Evolutionary conservation across 2,797 vertebrate species (phyloP).

Genomic region (Mormyrops attenuatus): DNA sequence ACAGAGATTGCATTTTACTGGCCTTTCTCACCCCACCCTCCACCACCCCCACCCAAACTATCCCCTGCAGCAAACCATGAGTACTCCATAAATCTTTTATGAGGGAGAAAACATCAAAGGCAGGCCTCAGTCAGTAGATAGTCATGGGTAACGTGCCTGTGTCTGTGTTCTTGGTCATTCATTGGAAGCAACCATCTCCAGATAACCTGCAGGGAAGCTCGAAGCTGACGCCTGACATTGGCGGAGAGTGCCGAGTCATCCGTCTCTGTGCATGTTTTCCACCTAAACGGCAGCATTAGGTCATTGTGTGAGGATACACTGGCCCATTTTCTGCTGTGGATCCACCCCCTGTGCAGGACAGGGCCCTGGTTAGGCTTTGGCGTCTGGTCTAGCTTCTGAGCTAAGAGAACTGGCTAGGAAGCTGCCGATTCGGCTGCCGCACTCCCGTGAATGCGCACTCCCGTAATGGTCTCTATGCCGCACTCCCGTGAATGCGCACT

Average conservation of each 20-base stretch:
- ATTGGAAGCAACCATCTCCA: neutral
- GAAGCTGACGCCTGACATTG: neutral
- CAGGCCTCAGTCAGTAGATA: slow-evolving; percentile 33
- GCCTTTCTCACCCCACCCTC: neutral
- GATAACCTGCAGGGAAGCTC: neutral
- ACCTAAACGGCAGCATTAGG: neutral
- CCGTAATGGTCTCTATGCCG: too few relatives aligned
- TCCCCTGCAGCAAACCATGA: neutral
- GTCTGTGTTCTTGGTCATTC: neutral
- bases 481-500: too few relatives aligned
- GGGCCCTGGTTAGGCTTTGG: neutral
- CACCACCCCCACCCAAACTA: neutral
- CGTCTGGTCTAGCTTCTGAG: neutral
- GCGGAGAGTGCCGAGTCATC: neutral
- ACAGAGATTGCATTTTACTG: slow-evolving; percentile 20
- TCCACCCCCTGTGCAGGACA: neutral
- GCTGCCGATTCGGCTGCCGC: neutral
- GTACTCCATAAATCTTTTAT: slow-evolving; percentile 21
- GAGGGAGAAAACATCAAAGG: slow-evolving; percentile 37
- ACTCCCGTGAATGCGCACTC: too few relatives aligned
- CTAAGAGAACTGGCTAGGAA: neutral
- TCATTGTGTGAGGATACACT: neutral
- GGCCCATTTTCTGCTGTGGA: neutral
- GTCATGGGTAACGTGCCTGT: slow-evolving; percentile 20
- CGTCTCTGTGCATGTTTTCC: neutral